Conservation (phyloP, 2,113 vertebrate species). For the Eptesicus fuscus region DNA sequence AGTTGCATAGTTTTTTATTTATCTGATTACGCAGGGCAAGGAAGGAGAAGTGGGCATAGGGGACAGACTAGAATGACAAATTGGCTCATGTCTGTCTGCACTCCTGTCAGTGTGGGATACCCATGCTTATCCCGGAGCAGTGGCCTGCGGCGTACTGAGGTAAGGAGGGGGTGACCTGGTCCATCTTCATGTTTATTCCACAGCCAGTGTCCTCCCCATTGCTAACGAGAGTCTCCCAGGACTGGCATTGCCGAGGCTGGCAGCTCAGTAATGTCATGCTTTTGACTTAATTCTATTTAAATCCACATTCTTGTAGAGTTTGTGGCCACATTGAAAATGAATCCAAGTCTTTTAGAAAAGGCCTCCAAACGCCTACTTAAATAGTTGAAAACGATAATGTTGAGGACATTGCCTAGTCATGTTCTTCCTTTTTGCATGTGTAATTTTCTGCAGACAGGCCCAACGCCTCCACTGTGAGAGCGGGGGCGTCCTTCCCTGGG, state of each 20-base stretch:
- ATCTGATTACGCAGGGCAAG: too few species aligned
- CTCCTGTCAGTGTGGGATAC: slow-evolving; percentile 62
- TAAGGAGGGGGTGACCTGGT: slow-evolving; percentile 74
- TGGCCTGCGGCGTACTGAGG: slow-evolving; percentile 65
- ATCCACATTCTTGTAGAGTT: slow-evolving; percentile 55
- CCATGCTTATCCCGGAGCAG: slow-evolving; percentile 71
- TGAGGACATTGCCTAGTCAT: fast-evolving
- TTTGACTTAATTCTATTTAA: slow-evolving; percentile 67
- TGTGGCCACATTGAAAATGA: slow-evolving; percentile 69
- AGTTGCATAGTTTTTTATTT: background rate
- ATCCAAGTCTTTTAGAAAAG: slow-evolving; percentile 10
- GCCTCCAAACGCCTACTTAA: slow-evolving; percentile 22
- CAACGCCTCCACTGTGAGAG: background rate
- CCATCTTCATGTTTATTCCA: slow-evolving; percentile 70
- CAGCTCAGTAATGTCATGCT: slow-evolving; percentile 59
- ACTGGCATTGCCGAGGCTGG: slow-evolving; percentile 67
- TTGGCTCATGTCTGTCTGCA: slow-evolving; percentile 64
- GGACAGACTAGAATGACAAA: slow-evolving; percentile 55
- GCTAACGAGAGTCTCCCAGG: slow-evolving; percentile 71
- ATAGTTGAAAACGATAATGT: background rate
- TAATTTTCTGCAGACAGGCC: fast-evolving
- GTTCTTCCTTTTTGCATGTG: background rate
- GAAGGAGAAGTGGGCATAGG: background rate
- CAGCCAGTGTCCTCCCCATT: slow-evolving; percentile 49
- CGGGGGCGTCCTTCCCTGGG: fast-evolving